phyloP scores from a whole-genome alignment of 2,888 invertebrate species.

The Clitarchus hookeri region DNA sequence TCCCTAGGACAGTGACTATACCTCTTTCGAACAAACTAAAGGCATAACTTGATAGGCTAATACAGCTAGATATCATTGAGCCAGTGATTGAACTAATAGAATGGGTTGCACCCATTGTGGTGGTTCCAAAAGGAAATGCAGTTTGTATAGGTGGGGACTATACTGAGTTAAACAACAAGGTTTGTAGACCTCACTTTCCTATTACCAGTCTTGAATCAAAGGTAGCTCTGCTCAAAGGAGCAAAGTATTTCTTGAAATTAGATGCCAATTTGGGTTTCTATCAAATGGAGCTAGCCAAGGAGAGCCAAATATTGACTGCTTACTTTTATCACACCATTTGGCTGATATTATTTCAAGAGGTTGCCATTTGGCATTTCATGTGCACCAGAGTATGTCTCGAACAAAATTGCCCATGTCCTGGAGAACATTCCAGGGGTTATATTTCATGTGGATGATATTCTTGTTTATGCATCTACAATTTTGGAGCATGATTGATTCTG shows the following conservation, averaged over 20 bases:
- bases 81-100: not conserved
- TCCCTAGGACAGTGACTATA: not conserved
- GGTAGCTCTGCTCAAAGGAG: not conserved
- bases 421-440: not conserved
- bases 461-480: not conserved
- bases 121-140: not conserved
- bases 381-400: not conserved
- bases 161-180: not conserved
- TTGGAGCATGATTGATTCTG: not conserved
- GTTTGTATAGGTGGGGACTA: slow-evolving; percentile 23
- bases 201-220: not conserved
- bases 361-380: not conserved
- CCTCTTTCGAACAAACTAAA: not conserved
- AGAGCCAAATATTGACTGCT: not conserved
- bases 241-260: not conserved
- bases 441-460: not conserved
- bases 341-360: not conserved
- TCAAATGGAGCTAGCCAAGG: not conserved
- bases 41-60: not conserved
- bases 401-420: not conserved
- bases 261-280: not conserved
- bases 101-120: not conserved
- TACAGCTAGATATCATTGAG: not conserved
- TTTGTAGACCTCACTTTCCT: not conserved
- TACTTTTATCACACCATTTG: not conserved